These are phyloP conservation scores for Galemys pyrenaicus DNA, from an alignment of 2,113 vertebrate genomes.

Conservation along the genomic window DNA sequence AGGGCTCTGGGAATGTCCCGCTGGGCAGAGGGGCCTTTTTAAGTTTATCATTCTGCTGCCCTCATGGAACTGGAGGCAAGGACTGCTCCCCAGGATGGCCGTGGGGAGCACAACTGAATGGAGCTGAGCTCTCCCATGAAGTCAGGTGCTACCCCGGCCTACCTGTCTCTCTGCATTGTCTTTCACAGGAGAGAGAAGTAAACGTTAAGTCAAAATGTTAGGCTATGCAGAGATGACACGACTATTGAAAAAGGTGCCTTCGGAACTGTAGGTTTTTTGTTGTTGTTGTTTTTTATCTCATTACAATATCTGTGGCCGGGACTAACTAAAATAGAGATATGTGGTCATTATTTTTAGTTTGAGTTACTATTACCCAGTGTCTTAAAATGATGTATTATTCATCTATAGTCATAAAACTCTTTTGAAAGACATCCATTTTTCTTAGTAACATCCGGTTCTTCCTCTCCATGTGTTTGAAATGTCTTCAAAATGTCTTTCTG, in stretches of 20 bases:
- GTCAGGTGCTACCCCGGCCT: neutral
- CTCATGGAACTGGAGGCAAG: neutral
- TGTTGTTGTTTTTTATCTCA: neutral
- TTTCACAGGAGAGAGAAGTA: neutral
- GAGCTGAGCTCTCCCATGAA: neutral
- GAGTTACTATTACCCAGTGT: neutral
- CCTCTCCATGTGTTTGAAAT: slow-evolving; percentile 7
- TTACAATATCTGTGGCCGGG: neutral
- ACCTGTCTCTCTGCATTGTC: neutral
- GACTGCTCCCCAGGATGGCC: neutral
- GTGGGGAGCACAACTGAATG: neutral
- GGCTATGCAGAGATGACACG: neutral
- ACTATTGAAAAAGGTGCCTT: slow-evolving; percentile 13
- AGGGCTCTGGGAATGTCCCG: neutral
- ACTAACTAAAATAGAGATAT: neutral
- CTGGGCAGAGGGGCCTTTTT: neutral
- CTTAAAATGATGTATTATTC: neutral
- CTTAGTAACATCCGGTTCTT: slow-evolving; percentile 32
- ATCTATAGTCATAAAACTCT: neutral
- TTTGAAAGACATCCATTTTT: slow-evolving; percentile 29
- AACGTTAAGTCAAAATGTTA: neutral
- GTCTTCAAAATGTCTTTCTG: slow-evolving; percentile 7
- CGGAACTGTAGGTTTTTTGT: neutral
- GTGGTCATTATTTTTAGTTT: neutral
- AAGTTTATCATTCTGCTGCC: neutral